Evolutionary conservation across 2,888 invertebrate species (phyloP).

Genomic region (Yponomeuta sedellus): DNA sequence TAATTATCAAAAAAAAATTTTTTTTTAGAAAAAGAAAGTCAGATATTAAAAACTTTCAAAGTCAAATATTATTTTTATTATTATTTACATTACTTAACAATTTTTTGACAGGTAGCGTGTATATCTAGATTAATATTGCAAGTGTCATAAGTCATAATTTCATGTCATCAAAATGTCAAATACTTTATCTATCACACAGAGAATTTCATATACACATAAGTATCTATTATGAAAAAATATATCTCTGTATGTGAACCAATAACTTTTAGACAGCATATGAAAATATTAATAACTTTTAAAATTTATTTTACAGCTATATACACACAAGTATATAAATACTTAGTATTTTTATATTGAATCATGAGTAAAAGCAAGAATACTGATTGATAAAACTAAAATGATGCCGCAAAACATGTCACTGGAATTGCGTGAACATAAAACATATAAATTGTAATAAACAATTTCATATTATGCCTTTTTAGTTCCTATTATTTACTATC

Average conservation of each 20-base stretch:
- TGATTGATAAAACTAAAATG: constrained; percentile 5
- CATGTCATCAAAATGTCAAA: constrained; percentile 8
- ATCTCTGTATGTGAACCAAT: neutral
- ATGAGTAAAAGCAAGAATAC: constrained; percentile 13
- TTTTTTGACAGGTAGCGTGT: constrained; percentile 28
- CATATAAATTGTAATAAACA: neutral
- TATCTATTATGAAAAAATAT: constrained; percentile 16
- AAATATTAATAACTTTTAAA: constrained; percentile 49
- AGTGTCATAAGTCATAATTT: constrained; percentile 43
- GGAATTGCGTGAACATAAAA: neutral
- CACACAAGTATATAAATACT: constrained; percentile 7
- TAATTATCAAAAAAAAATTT: no score
- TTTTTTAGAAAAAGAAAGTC: neutral
- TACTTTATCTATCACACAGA: constrained; percentile 1
- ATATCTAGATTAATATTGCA: constrained; percentile 59
- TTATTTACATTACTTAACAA: constrained; percentile 53
- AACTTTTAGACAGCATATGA: constrained; percentile 37
- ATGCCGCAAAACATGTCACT: neutral
- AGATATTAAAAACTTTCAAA: constrained; percentile 1
- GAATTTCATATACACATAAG: neutral
- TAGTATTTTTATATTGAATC: neutral
- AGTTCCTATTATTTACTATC: constrained; percentile 4
- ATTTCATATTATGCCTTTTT: neutral
- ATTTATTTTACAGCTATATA: constrained; percentile 13
- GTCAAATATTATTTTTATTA: constrained; percentile 23